Base-by-base conservation (phyloP, 2,888 invertebrate genomes). In the Lepidocyrtoides sp. region DNA sequence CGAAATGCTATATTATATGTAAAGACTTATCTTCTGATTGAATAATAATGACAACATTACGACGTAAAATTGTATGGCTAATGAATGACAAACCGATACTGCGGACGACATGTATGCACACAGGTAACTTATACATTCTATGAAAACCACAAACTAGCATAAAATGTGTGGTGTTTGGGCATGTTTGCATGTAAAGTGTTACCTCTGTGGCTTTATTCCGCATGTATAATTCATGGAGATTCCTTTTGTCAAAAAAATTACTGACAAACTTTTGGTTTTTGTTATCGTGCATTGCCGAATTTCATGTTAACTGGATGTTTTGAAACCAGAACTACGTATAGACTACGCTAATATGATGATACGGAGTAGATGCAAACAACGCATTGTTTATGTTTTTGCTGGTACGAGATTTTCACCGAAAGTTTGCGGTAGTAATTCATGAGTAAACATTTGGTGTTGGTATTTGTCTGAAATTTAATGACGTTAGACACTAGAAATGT, bases 31-130 rank as follows among this genome's bases (percentile, higher is more conserved):
- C 36, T 36, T 36, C 36, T 7, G 2, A n/a, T n/a, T 17, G 57
- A 2, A 20, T 12, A 20, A 20, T 8, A 10, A 26, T 23, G 60
- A 0, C n/a, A 60, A 57, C 17, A 57, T 57, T 17, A 57, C 57
- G 14, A 51, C 51, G 51, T 17, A 57, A 57, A 17, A 26, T 4
- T 5, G 23, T 12, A 60, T 60, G 60, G 26, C 26, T 26, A 60
- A 60, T 60, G 60, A 60, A 60, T 60, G 60, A 60, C 60, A 60
- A 60, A 23, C 10, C 2, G 17, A 23, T 60, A 60, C 60, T 60
- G 60, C 2, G 26, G 3, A 60, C 10, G 60, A 0, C 17, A 26
- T 10, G 10, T 26, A 2, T 2, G 17, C 0, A 2, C 2, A 26
- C 60, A 26, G 10, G 60, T 26, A 60, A 60, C 60, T 60, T 60